These are phyloP conservation scores for Rotaria macrura DNA, from an alignment of 2,888 invertebrate genomes.

Conservation along the genomic window DNA sequence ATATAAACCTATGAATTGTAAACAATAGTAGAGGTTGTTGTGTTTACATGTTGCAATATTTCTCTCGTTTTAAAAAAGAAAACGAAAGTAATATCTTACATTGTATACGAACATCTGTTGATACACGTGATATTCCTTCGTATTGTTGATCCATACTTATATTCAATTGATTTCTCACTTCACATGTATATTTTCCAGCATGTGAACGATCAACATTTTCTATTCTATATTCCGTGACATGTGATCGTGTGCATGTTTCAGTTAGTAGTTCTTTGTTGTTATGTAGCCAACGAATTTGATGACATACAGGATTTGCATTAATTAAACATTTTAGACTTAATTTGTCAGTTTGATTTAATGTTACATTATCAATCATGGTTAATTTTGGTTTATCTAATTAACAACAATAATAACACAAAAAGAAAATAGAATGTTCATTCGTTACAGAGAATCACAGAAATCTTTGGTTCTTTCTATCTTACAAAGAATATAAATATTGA, in stretches of 20 bases:
- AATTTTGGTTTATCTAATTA: slow-evolving; percentile 14
- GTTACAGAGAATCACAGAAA: background rate
- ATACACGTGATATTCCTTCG: background rate
- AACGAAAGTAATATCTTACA: background rate
- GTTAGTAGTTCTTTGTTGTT: background rate
- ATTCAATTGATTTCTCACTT: background rate
- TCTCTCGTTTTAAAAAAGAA: too few relatives aligned
- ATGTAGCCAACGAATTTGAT: background rate
- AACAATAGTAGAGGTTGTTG: too few relatives aligned
- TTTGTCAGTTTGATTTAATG: background rate
- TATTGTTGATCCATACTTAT: background rate
- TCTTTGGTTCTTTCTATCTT: background rate
- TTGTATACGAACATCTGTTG: background rate
- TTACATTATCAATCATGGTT: background rate
- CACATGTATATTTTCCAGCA: slow-evolving; percentile 11
- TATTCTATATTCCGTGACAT: background rate
- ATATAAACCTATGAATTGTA: too few relatives aligned
- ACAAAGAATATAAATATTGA: background rate
- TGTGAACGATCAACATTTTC: background rate
- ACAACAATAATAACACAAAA: background rate
- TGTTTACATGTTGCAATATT: too few relatives aligned
- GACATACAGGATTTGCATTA: background rate
- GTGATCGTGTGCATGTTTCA: background rate
- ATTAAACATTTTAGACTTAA: background rate
- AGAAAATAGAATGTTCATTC: background rate